Conservation (phyloP, 2,888 invertebrate genomes). For the Meloe dianella region DNA sequence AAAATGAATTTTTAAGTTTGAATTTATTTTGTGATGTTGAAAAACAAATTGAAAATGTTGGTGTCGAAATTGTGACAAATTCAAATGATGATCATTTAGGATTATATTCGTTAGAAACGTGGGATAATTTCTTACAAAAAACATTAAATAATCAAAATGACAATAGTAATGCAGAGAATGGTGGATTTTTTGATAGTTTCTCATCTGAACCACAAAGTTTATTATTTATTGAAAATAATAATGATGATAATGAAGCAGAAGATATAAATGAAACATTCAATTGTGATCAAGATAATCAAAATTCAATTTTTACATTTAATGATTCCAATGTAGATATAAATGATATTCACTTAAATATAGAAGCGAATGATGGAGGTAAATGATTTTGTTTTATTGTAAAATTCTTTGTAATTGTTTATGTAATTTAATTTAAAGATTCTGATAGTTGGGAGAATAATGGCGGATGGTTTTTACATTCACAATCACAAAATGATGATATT, state of each 20-base stretch:
- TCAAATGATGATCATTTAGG: conserved; percentile 42
- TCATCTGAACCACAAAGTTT: conserved; percentile 53
- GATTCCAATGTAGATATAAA: conserved; percentile 17
- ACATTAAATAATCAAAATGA: conserved; percentile 50
- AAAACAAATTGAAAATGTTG: conserved; percentile 39
- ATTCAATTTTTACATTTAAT: conserved; percentile 29
- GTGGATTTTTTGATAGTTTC: conserved; percentile 49
- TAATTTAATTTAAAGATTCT: conserved; percentile 15
- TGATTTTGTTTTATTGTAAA: conserved; percentile 12
- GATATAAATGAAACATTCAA: conserved; percentile 12
- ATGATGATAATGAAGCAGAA: conserved; percentile 19
- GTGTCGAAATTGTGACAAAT: conserved; percentile 46
- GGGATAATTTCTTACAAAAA: conserved; percentile 58
- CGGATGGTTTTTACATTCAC: conserved; percentile 61
- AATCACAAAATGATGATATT: conserved; percentile 48
- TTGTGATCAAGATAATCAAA: conserved; percentile 11
- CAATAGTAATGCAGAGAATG: conserved; percentile 35
- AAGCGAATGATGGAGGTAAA: conserved; percentile 9
- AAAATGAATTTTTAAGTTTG: conserved; percentile 38
- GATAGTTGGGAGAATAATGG: conserved; percentile 48
- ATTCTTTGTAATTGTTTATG: conserved; percentile 9
- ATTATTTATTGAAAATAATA: conserved; percentile 46
- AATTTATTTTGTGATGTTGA: conserved; percentile 35
- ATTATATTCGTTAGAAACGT: conserved; percentile 57
- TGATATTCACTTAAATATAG: conserved; percentile 20